These are phyloP conservation scores for Jaculus jaculus DNA, from an alignment of 2,113 vertebrate genomes.

Conservation along the genomic window DNA sequence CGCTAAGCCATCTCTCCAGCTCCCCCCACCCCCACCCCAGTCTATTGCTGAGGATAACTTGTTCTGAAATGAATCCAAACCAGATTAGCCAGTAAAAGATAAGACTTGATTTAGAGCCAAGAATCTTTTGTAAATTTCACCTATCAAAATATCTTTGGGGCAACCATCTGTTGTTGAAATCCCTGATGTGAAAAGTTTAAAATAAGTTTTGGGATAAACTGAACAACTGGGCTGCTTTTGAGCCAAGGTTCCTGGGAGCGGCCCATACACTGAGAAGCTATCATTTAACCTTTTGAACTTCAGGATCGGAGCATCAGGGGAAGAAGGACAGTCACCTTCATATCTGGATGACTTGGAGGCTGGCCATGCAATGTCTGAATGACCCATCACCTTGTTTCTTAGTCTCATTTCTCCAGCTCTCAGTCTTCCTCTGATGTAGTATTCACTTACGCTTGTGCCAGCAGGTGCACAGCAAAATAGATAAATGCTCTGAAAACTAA, in stretches of 20 bases:
- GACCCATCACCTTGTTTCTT: neutral
- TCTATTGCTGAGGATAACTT: neutral
- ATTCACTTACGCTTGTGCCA: neutral
- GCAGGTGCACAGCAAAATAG: neutral
- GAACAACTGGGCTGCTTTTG: neutral
- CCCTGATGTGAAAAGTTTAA: neutral
- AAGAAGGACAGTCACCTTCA: neutral
- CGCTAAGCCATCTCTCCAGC: too few species aligned
- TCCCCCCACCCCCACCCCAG: too few species aligned
- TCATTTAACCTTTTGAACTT: neutral
- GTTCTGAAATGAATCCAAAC: conserved; percentile 20
- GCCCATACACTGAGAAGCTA: neutral
- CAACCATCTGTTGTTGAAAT: neutral
- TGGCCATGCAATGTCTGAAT: neutral
- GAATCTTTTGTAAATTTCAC: neutral
- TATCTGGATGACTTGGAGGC: neutral
- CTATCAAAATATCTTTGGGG: neutral
- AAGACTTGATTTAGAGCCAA: neutral
- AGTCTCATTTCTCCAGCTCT: neutral
- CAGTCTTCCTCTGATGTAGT: neutral
- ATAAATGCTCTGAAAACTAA: neutral
- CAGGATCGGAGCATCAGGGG: neutral
- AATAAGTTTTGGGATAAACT: conserved; percentile 11
- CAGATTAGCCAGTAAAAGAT: conserved; percentile 8
- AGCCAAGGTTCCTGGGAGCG: neutral